phyloP scores from a whole-genome alignment of 2,113 vertebrate genomes.

The Hipposideros armiger region DNA sequence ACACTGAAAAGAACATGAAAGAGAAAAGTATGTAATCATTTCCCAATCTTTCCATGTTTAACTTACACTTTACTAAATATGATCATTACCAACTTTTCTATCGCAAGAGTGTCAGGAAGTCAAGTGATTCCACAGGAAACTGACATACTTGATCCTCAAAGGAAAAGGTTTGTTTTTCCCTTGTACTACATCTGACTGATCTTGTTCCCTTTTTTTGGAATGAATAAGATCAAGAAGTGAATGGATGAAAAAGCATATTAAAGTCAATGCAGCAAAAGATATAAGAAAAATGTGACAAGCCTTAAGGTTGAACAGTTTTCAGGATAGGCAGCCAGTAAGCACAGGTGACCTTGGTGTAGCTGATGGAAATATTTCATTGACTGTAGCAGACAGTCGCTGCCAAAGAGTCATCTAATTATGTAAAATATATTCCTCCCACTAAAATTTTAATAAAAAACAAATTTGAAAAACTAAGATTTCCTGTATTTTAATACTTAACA shows the following conservation, averaged over 20 bases:
- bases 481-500: conserved; percentile 17
- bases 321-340: background rate
- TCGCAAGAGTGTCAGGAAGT: background rate
- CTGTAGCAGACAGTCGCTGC: background rate
- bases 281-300: conserved; percentile 40
- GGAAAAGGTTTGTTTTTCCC: conserved; percentile 53
- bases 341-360: background rate
- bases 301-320: background rate
- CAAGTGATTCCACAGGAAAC: conserved; percentile 44
- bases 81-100: conserved; percentile 54
- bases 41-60: background rate
- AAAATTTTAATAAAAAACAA: background rate
- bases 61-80: background rate
- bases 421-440: background rate
- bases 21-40: background rate
- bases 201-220: conserved; percentile 43
- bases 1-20: conserved; percentile 38
- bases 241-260: background rate
- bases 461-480: background rate
- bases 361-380: conserved; percentile 18
- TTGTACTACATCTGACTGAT: conserved; percentile 47
- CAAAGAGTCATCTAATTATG: background rate
- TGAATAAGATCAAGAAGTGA: conserved; percentile 58
- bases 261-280: background rate
- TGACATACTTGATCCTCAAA: conserved; percentile 22